phyloP scores from a whole-genome alignment of 2,113 vertebrate genomes.

The Hypanus sabinus region DNA sequence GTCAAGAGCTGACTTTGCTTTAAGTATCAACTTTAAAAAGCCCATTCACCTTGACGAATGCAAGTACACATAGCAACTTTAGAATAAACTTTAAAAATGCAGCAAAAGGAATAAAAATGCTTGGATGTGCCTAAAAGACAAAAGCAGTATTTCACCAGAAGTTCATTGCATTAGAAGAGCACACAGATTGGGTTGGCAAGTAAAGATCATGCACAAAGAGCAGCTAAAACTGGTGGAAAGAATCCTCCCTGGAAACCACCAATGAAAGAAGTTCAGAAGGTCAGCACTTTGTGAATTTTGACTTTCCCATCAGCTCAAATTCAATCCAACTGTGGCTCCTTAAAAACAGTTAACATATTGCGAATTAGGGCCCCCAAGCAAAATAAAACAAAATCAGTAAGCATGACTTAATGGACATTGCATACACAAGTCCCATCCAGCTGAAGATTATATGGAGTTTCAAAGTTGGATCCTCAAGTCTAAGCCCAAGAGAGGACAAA shows the following conservation, averaged over 20 bases:
- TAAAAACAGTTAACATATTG: background rate
- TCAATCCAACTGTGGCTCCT: background rate
- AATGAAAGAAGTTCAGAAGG: background rate
- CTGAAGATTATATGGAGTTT: background rate
- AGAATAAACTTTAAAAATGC: background rate
- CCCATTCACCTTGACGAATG: background rate
- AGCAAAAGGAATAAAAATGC: background rate
- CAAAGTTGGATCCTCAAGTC: background rate
- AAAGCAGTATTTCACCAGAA: background rate
- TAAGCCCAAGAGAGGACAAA: background rate
- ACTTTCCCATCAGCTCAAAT: background rate
- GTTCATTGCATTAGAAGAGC: background rate
- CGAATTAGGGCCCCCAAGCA: background rate
- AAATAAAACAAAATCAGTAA: background rate
- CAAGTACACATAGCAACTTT: background rate
- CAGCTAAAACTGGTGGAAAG: background rate
- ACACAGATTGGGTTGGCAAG: background rate
- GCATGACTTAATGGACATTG: no score
- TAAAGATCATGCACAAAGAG: background rate
- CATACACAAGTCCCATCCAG: background rate
- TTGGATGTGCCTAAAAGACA: background rate
- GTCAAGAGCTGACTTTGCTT: background rate
- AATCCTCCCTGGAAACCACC: no score
- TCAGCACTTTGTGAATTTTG: background rate
- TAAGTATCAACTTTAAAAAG: background rate